Evolutionary conservation across 2,113 vertebrate species (phyloP).

Genomic region (Cryptotis parvus): DNA sequence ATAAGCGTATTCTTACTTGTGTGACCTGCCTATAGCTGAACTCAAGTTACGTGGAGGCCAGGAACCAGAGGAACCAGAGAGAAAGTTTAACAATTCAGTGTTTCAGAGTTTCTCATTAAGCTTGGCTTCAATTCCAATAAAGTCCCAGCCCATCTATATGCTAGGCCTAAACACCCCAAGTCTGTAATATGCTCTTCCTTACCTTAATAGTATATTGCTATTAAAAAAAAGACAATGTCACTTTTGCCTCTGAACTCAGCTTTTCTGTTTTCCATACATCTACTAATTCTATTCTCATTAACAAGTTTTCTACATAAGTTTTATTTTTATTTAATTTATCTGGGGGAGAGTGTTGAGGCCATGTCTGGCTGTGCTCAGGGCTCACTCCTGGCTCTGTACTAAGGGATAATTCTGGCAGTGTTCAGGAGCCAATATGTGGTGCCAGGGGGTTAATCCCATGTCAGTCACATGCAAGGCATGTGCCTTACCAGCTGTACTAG

Average conservation of each 20-base stretch:
- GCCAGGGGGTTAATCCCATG: too few species aligned
- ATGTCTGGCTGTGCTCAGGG: too few species aligned
- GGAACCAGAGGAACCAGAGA: neutral
- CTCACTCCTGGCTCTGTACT: too few species aligned
- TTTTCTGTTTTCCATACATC: conserved; percentile 3
- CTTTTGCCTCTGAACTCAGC: neutral
- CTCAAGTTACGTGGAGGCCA: neutral
- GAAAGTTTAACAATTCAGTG: neutral
- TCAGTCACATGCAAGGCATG: too few species aligned
- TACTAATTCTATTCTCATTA: neutral
- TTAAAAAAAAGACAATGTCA: neutral
- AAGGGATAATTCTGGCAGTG: too few species aligned
- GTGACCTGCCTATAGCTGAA: neutral
- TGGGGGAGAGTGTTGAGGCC: too few species aligned
- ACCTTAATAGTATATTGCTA: neutral
- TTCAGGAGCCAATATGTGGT: too few species aligned
- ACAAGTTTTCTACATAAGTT: neutral
- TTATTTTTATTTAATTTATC: neutral
- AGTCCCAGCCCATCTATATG: neutral
- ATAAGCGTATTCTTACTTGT: neutral
- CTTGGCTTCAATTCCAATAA: neutral
- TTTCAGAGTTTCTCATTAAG: neutral
- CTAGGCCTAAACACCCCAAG: neutral
- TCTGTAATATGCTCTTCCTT: neutral
- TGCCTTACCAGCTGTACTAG: too few species aligned